Percentiles rank a stretch among this genome's conserved stretches.
Evolutionary conservation across 2,113 vertebrate genomes (phyloP).

Genomic region (Columba janthina): DNA sequence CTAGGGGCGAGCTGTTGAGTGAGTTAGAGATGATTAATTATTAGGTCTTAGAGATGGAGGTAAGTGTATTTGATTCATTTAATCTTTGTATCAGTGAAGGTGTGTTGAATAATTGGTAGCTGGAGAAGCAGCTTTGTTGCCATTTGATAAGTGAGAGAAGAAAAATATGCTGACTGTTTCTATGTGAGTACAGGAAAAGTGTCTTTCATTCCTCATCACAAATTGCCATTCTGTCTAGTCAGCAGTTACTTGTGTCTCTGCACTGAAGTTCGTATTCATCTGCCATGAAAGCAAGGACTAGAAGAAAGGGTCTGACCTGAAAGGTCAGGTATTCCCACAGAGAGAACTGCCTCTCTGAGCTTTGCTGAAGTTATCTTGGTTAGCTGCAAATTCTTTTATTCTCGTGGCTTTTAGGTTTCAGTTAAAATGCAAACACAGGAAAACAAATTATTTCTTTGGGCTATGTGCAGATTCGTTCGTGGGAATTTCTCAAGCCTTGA

Average conservation of each 20-base stretch:
- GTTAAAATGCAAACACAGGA: not conserved
- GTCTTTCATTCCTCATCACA: not conserved
- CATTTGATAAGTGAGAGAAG: not conserved
- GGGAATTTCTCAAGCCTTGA: not conserved
- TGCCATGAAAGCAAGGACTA: conserved; percentile 5
- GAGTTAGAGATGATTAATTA: not conserved
- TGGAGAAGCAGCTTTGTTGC: not conserved
- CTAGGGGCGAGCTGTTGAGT: not conserved
- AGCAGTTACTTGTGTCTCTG: not conserved
- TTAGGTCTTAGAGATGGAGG: not conserved
- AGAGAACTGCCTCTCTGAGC: not conserved
- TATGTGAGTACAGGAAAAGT: not conserved
- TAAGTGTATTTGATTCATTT: not conserved
- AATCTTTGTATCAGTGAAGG: not conserved
- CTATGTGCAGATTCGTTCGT: not conserved
- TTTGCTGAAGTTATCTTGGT: not conserved
- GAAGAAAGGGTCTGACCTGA: not conserved
- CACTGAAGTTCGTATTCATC: not conserved
- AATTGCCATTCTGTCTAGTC: not conserved
- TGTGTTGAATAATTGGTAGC: not conserved
- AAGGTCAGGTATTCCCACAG: not conserved
- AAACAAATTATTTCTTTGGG: not conserved
- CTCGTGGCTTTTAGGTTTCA: not conserved
- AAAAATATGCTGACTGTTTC: not conserved
- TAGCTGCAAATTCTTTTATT: not conserved